Evolutionary conservation across 2,113 vertebrate genomes (phyloP).

Genomic region (Erpornis zantholeuca): DNA sequence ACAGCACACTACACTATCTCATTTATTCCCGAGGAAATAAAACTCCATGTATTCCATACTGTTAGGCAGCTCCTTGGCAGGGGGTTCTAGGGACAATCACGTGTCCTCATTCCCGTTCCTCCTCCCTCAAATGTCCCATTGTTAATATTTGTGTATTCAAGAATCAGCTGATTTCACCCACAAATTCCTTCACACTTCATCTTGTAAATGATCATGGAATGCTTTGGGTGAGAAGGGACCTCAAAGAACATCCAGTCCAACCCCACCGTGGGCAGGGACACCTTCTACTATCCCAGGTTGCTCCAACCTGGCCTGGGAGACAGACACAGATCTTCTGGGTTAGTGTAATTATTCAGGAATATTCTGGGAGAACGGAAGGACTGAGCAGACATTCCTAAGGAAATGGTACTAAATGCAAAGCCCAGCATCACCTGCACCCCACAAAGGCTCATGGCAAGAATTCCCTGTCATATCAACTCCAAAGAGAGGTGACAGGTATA

Average conservation of each 20-base stretch:
- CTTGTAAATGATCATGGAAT: background rate
- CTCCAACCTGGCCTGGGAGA: background rate
- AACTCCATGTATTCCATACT: background rate
- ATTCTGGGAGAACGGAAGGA: background rate
- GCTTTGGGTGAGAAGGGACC: background rate
- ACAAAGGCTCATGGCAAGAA: fast-evolving
- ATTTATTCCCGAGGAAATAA: background rate
- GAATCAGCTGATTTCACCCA: background rate
- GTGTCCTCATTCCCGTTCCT: background rate
- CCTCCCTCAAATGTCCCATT: background rate
- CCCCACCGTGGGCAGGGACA: background rate
- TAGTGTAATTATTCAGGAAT: background rate
- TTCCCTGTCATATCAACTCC: fast-evolving
- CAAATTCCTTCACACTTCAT: background rate
- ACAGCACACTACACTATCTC: background rate
- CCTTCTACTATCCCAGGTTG: background rate
- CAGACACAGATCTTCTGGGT: background rate
- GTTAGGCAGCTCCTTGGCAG: background rate
- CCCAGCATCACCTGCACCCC: background rate
- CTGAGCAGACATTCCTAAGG: background rate
- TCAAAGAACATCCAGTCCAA: background rate
- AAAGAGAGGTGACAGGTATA: background rate
- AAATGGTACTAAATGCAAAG: background rate
- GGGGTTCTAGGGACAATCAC: background rate
- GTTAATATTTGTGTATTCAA: background rate